These are phyloP conservation scores for Centroberyx gerrardi DNA, from an alignment of 2,797 vertebrate species.

Conservation along the genomic window DNA sequence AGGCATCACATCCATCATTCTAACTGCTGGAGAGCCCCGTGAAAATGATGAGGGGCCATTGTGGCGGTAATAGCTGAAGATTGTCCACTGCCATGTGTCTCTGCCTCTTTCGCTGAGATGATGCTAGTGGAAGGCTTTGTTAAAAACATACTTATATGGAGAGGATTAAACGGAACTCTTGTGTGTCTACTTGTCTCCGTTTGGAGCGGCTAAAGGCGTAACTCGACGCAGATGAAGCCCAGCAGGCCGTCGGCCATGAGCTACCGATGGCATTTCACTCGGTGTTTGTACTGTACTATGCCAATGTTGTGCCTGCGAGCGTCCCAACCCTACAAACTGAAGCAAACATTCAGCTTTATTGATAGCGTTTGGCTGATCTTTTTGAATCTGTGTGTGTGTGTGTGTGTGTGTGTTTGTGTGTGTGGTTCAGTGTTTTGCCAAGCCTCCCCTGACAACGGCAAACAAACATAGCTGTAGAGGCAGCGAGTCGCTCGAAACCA, in stretches of 20 bases:
- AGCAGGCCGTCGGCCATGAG: conserved; percentile 59
- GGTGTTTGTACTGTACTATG: conserved; percentile 76
- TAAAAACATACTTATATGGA: conserved; percentile 38
- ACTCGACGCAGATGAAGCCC: conserved; percentile 54
- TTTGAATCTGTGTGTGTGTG: conserved; percentile 57
- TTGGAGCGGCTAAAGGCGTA: conserved; percentile 63
- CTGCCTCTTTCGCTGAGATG: conserved; percentile 58
- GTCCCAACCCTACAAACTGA: conserved; percentile 72
- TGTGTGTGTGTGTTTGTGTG: conserved; percentile 11
- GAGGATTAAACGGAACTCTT: conserved; percentile 69
- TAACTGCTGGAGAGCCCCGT: conserved; percentile 64
- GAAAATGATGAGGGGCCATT: conserved; percentile 73
- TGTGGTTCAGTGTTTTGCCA: conserved; percentile 69
- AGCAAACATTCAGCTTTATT: conserved; percentile 82
- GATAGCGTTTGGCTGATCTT: conserved; percentile 80
- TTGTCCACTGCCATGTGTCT: conserved; percentile 64
- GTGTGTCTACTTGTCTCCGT: conserved; percentile 67
- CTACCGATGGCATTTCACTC: conserved; percentile 72
- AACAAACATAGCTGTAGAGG: conserved; percentile 73
- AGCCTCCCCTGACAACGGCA: conserved; percentile 79
- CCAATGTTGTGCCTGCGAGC: conserved; percentile 79
- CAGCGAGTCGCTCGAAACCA: conserved; percentile 48
- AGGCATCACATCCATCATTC: conserved; percentile 71
- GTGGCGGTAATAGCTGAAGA: conserved; percentile 73
- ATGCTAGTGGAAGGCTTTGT: conserved; percentile 70